Evolutionary conservation across 2,113 vertebrate species (phyloP).

Genomic region (Ictidomys tridecemlineatus): DNA sequence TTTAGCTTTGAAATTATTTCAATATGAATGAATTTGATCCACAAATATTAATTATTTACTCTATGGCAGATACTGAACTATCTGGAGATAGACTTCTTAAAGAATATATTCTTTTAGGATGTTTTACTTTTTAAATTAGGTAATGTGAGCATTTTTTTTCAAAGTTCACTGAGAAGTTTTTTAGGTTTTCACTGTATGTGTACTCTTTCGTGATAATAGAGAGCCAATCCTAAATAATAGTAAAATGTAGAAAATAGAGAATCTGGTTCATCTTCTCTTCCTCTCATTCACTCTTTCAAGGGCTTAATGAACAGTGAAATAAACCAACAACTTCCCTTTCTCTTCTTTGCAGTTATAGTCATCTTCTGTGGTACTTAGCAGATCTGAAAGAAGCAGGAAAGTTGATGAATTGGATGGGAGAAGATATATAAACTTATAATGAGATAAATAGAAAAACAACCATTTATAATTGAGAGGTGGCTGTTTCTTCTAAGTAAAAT

Average conservation of each 20-base stretch:
- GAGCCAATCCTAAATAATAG: background rate
- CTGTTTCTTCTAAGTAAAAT: slow-evolving; percentile 18
- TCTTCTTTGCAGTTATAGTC: background rate
- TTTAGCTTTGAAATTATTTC: background rate
- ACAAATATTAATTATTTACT: slow-evolving; percentile 21
- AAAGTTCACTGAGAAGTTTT: slow-evolving; percentile 13
- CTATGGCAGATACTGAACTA: background rate
- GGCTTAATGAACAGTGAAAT: background rate
- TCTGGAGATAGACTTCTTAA: background rate
- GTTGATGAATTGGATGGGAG: background rate
- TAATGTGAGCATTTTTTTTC: background rate
- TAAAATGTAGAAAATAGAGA: background rate
- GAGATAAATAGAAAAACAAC: background rate
- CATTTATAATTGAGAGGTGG: background rate
- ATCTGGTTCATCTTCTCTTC: background rate
- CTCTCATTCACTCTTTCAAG: background rate
- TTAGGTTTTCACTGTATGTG: background rate
- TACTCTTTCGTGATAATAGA: background rate
- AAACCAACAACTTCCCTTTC: background rate
- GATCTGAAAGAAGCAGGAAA: background rate
- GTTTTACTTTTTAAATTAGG: slow-evolving; percentile 47
- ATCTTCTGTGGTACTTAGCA: background rate
- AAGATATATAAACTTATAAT: slow-evolving; percentile 3
- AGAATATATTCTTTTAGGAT: background rate
- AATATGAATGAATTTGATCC: slow-evolving; percentile 6